Percentiles rank a stretch among this genome's conserved stretches.
Conservation (phyloP, 2,113 vertebrate species). For the Calonectris borealis region DNA sequence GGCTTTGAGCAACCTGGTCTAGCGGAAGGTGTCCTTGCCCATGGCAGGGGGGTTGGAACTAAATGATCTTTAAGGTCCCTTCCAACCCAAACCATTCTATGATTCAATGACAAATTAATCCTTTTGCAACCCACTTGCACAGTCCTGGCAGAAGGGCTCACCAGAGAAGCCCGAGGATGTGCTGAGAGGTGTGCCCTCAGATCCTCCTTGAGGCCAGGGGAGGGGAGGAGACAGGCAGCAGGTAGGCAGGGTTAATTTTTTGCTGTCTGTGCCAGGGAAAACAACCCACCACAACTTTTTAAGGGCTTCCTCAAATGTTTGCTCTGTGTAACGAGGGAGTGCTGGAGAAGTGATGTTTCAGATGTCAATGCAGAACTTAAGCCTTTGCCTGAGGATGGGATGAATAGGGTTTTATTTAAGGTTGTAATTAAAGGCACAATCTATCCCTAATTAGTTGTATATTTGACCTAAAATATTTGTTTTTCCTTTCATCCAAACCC, state of each 20-base stretch:
- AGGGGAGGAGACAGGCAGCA: neutral
- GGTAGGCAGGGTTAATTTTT: neutral
- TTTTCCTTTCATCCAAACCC: neutral
- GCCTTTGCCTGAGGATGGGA: neutral
- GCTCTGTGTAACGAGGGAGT: neutral
- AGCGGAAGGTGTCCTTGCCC: no score
- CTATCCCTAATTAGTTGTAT: neutral
- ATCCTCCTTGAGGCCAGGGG: neutral
- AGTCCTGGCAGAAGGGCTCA: neutral
- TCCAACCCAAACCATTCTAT: no score
- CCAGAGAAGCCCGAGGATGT: neutral
- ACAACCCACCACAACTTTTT: neutral
- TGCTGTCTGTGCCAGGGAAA: neutral
- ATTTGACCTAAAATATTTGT: neutral
- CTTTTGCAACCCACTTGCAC: neutral
- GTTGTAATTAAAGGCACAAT: neutral
- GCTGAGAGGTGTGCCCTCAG: rapidly evolving
- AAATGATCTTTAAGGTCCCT: no score
- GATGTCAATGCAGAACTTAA: neutral
- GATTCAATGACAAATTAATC: neutral
- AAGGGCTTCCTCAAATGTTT: neutral
- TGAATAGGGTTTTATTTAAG: neutral
- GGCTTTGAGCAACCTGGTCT: no score
- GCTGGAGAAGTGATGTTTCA: neutral
- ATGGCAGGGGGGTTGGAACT: no score